These are phyloP conservation scores for Ophthalmolycus amberensis DNA, from an alignment of 2,113 vertebrate species.

Conservation along the genomic window DNA sequence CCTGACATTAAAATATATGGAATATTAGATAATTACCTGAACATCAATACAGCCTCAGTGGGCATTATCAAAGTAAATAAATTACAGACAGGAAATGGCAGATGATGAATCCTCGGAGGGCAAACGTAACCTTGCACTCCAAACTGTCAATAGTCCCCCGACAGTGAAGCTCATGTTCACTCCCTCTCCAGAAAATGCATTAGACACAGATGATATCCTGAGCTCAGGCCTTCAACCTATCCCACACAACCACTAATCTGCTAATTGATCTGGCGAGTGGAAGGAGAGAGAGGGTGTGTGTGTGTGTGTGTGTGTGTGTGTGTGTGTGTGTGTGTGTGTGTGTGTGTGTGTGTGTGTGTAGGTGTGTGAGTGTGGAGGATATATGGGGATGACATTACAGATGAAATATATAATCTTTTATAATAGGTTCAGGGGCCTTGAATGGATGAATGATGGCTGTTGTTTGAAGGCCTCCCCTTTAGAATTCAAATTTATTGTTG, in stretches of 20 bases:
- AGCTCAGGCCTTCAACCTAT: slow-evolving; percentile 45
- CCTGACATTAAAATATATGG: not conserved
- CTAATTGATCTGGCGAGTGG: slow-evolving; percentile 74
- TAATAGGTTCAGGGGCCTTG: slow-evolving; percentile 56
- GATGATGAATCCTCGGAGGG: slow-evolving; percentile 59
- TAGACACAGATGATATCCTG: slow-evolving; percentile 68
- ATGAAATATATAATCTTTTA: slow-evolving; percentile 53
- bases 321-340: not conserved
- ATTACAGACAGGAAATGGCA: slow-evolving; percentile 71
- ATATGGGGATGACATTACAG: slow-evolving; percentile 43
- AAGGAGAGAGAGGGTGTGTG: slow-evolving; percentile 32
- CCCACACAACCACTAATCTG: slow-evolving; percentile 71
- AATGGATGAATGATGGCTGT: slow-evolving; percentile 26
- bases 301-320: slow-evolving; percentile 35
- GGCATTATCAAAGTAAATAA: slow-evolving; percentile 56
- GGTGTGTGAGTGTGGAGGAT: slow-evolving; percentile 21
- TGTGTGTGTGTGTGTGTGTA: not conserved
- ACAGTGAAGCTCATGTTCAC: slow-evolving; percentile 69
- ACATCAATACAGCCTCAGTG: slow-evolving; percentile 16
- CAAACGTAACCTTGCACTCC: slow-evolving; percentile 68
- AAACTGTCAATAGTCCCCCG: slow-evolving; percentile 68
- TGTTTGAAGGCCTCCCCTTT: slow-evolving; percentile 36
- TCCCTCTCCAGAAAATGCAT: slow-evolving; percentile 70
- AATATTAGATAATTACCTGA: not conserved
- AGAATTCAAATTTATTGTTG: slow-evolving; percentile 25